Evolutionary conservation across 2,888 invertebrate species (phyloP), one percentile per base, ranked within the genome.

Genomic region (Hydropsyche betteni): DNA sequence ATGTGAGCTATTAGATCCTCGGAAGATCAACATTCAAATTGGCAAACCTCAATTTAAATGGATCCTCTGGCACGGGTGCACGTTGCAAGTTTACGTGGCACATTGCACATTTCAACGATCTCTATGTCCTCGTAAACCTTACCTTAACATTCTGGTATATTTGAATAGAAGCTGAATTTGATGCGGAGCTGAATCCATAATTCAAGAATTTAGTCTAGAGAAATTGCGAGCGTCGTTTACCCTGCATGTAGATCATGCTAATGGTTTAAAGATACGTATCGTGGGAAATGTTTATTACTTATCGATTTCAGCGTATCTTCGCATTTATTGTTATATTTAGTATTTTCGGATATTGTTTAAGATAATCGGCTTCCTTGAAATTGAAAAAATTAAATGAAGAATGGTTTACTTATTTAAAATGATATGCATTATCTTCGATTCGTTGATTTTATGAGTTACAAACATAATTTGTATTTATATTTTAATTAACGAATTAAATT

Each of bases 131-230:
- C 78, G 74, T 70, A 74, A 79, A 77, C 76, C 75, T 70, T 77
- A 75, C 76, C 75, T 70, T 75, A 75, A 78, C 76, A 74, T 75
- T 74, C 69, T 10, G 7, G 44, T 44, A 44, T 44, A 44, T 44
- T 79, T 78, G 78, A 79, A 79, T 79, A 77, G 76, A 79, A 76
- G 24, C 76, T 78, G 76, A 70, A 75, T 64, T 38, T 53, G 70
- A 74, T 10, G 12, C 69, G 44, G 69, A 55, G 16, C 6, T n/a
- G 8, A 6, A 55, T 64, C 70, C 75, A 58, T 73, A 61, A 77
- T 77, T 75, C 69, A 75, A 69, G 64, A 77, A 69, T 55, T 44
- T 68, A 68, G 69, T 69, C 36, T 24, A 24, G 53, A 52, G 74
- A 70, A 71, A 70, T 75, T 70, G 72, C 68, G 44, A 74, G 61